phyloP scores from a whole-genome alignment of 2,113 vertebrate genomes.

The Indicator indicator region DNA sequence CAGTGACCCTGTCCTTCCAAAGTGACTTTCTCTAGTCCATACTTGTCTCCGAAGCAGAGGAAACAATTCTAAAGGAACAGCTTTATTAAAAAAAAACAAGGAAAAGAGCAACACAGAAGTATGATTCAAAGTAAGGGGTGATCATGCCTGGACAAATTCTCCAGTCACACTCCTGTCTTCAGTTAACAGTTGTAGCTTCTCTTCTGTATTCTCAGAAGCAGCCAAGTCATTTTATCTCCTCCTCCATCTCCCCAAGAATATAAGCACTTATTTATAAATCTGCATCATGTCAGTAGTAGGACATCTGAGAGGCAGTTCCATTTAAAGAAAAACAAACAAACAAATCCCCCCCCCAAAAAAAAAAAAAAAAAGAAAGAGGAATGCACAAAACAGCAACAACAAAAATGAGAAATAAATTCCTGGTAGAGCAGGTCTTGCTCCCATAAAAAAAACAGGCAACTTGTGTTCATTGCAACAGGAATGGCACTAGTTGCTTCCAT shows the following conservation, averaged over 20 bases:
- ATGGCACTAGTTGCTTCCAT: neutral
- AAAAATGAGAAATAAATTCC: neutral
- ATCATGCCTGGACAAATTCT: slow-evolving; percentile 21
- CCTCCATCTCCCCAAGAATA: neutral
- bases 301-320: neutral
- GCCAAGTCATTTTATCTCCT: neutral
- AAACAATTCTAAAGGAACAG: neutral
- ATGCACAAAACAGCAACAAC: neutral
- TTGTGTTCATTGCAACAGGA: neutral
- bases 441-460: neutral
- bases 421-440: neutral
- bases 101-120: neutral
- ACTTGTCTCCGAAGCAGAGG: neutral
- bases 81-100: neutral
- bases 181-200: neutral
- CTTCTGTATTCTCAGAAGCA: neutral
- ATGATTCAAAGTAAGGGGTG: neutral
- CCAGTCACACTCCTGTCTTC: slow-evolving; percentile 27
- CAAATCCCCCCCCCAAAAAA: no score
- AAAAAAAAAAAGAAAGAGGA: neutral
- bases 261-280: neutral
- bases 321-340: neutral
- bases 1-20: neutral
- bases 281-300: neutral
- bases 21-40: neutral